phyloP scores from a whole-genome alignment of 2,797 vertebrate species.

The Diceros bicornis region DNA sequence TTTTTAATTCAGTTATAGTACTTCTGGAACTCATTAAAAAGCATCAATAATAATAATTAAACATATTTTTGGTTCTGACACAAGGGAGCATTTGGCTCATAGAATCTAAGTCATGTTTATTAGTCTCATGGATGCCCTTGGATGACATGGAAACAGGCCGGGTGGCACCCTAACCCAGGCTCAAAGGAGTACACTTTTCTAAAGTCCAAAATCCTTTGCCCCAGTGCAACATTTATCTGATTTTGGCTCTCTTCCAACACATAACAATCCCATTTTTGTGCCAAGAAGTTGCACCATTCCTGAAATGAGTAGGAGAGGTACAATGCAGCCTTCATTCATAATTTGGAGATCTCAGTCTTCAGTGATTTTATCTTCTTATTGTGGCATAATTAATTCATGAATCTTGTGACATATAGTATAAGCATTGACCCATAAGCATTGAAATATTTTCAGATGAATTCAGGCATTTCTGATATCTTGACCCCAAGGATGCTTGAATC shows the following conservation, averaged over 20 bases:
- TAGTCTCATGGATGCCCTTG: background rate
- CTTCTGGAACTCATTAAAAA: slow-evolving; percentile 20
- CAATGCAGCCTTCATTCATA: background rate
- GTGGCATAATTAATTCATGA: background rate
- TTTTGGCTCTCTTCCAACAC: background rate
- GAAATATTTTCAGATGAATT: background rate
- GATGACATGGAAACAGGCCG: background rate
- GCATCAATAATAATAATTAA: background rate
- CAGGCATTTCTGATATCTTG: background rate
- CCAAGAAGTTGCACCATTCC: background rate
- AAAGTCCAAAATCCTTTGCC: background rate
- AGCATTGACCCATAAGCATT: background rate
- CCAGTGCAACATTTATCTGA: background rate
- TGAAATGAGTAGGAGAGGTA: background rate
- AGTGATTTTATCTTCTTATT: background rate
- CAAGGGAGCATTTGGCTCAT: background rate
- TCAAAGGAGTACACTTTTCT: background rate
- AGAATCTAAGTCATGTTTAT: background rate
- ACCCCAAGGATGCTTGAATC: background rate
- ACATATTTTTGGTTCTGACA: background rate
- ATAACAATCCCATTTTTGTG: background rate
- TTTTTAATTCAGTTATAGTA: background rate
- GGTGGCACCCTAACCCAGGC: background rate
- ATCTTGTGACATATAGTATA: background rate
- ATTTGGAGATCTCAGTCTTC: background rate